phyloP scores from a whole-genome alignment of 2,113 vertebrate genomes.

The Ammodytes dubius region DNA sequence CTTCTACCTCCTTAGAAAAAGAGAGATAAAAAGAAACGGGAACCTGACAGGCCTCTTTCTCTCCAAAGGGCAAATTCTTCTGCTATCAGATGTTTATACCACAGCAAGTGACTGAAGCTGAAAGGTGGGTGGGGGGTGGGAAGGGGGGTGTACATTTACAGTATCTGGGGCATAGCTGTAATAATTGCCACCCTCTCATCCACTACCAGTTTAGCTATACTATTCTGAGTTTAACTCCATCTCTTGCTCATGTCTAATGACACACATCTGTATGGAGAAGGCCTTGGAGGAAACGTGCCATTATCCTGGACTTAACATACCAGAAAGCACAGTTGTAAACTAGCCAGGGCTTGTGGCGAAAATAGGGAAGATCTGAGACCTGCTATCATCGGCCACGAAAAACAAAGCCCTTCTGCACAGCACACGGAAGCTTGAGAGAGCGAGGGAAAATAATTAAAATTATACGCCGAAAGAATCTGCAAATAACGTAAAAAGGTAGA shows the following conservation, averaged over 20 bases:
- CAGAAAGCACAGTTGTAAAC: conserved; percentile 39
- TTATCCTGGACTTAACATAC: conserved; percentile 22
- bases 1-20: conserved; percentile 41
- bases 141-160: conserved; percentile 57
- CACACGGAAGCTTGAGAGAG: background rate
- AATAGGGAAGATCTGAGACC: conserved; percentile 7
- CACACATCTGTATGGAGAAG: conserved; percentile 15
- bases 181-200: conserved; percentile 51
- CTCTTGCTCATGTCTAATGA: conserved; percentile 7
- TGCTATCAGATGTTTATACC: conserved; percentile 76
- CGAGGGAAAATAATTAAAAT: background rate
- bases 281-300: conserved; percentile 27
- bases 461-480: background rate
- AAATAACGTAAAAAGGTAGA: background rate
- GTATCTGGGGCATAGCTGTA: conserved; percentile 60
- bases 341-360: conserved; percentile 12
- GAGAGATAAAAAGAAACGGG: conserved; percentile 60
- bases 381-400: conserved; percentile 5
- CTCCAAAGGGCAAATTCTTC: conserved; percentile 76
- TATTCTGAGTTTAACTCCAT: conserved; percentile 30
- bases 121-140: conserved; percentile 19
- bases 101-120: conserved; percentile 64
- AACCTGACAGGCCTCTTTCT: conserved; percentile 44
- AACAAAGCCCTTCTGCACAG: background rate
- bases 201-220: conserved; percentile 23